phyloP scores from a whole-genome alignment of 2,113 vertebrate genomes.

The Ctenodactylus gundi region DNA sequence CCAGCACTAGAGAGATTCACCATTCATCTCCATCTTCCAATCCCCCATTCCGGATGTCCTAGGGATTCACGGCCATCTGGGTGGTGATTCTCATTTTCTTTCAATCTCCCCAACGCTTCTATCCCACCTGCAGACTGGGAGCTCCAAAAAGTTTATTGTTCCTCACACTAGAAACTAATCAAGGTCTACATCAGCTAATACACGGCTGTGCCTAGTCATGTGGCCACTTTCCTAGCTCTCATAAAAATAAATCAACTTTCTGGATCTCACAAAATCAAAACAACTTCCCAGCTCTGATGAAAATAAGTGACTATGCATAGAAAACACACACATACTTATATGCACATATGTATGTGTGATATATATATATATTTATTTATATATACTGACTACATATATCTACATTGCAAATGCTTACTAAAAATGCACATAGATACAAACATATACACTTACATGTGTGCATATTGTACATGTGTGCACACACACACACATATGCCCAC shows the following conservation, averaged over 20 bases:
- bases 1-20: background rate
- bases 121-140: background rate
- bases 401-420: background rate
- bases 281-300: background rate
- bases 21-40: background rate
- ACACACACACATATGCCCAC: background rate
- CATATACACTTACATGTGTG: background rate
- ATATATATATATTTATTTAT: no score
- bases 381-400: no score
- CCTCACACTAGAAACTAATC: background rate
- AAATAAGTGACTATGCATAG: background rate
- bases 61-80: background rate
- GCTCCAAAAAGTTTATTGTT: background rate
- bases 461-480: no score
- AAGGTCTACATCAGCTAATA: rapidly evolving
- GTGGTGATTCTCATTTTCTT: background rate
- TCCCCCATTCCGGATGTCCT: background rate
- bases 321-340: background rate
- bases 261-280: no score
- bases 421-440: background rate
- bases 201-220: background rate
- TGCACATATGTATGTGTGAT: background rate
- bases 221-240: background rate
- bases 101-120: background rate
- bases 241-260: background rate